These are phyloP conservation scores for Lamprotornis superbus DNA, from an alignment of 2,113 vertebrate species.

Conservation along the genomic window DNA sequence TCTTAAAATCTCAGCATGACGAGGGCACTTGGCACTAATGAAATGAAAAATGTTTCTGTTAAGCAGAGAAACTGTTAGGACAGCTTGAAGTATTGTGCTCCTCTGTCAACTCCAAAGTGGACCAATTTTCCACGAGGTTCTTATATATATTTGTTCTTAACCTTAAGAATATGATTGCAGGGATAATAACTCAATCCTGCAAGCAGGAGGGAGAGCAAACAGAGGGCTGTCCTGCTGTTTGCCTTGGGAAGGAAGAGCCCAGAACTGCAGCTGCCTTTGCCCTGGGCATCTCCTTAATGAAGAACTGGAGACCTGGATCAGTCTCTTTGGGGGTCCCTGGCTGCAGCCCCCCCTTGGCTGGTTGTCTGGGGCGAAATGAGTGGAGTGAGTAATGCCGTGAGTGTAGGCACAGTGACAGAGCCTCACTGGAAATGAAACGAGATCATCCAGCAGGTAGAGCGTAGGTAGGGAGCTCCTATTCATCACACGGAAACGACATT, in stretches of 20 bases:
- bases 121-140: neutral
- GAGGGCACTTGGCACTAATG: neutral
- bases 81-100: neutral
- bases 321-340: neutral
- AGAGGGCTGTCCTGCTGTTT: neutral
- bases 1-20: neutral
- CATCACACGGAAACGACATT: neutral
- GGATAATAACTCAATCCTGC: slow-evolving; percentile 2
- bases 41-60: neutral
- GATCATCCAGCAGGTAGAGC: neutral
- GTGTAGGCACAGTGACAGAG: neutral
- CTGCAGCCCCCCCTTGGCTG: neutral
- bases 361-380: neutral
- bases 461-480: neutral
- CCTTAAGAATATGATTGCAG: neutral
- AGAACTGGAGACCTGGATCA: neutral
- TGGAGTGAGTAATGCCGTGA: neutral
- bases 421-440: neutral
- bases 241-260: neutral
- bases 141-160: slow-evolving; percentile 6
- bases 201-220: slow-evolving; percentile 10
- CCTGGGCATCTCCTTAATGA: neutral
- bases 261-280: neutral
- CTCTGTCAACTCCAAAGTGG: neutral
- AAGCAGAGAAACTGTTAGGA: neutral